A percentile compares a stretch with the other conserved stretches of the same genome.
Conservation (phyloP, 2,113 vertebrate species). For the Ailuropoda melanoleuca region DNA sequence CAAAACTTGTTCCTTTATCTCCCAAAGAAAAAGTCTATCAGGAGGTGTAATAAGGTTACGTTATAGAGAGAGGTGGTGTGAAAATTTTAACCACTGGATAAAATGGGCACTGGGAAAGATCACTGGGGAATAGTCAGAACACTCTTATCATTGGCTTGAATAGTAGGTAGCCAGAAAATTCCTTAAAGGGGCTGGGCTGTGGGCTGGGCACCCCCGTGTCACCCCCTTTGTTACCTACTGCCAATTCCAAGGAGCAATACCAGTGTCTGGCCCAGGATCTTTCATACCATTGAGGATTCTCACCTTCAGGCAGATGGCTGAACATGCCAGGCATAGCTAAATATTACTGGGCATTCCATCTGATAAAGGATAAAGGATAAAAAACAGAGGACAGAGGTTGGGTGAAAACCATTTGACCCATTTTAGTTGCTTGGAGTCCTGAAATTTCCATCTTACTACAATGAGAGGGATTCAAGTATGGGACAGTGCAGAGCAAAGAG, state of each 20-base stretch:
- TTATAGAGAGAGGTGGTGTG: no score
- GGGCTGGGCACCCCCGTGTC: not conserved
- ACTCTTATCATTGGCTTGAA: not conserved
- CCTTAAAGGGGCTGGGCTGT: not conserved
- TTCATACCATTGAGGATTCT: not conserved
- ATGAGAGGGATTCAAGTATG: not conserved
- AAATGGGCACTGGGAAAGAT: not conserved
- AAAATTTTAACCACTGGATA: not conserved
- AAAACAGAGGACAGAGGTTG: not conserved
- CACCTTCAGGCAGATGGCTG: not conserved
- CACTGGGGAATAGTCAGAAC: not conserved
- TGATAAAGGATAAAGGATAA: not conserved
- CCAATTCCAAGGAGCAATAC: not conserved
- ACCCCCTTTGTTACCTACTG: not conserved
- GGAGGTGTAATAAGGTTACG: not conserved
- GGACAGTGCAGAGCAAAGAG: accelerated
- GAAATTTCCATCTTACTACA: not conserved
- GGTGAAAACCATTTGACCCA: not conserved
- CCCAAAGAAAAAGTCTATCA: not conserved
- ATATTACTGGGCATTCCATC: not conserved
- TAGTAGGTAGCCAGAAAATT: not conserved
- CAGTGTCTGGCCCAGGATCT: not conserved
- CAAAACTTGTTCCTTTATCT: not conserved
- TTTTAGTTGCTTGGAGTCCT: not conserved
- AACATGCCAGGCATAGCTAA: not conserved